A percentile compares a stretch with the other conserved stretches of the same genome.
Conservation (phyloP, 2,797 vertebrate genomes). For the Luscinia megarhynchos region DNA sequence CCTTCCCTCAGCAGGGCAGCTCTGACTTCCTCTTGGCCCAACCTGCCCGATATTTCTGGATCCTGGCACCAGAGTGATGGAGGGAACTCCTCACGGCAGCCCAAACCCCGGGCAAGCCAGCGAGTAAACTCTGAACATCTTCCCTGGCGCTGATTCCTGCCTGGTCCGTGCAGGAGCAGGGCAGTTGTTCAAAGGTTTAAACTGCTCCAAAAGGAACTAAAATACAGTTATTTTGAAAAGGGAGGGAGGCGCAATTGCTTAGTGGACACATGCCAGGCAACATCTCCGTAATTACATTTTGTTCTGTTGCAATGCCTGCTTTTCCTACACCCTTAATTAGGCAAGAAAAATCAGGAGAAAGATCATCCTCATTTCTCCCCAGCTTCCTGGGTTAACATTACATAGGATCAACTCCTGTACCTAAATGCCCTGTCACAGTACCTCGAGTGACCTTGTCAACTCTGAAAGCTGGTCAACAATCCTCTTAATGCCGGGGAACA, state of each 20-base stretch:
- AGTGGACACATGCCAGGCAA: constrained; percentile 52
- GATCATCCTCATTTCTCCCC: constrained; percentile 32
- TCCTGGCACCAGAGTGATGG: constrained; percentile 12
- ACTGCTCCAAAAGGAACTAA: constrained; percentile 21
- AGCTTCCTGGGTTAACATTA: constrained; percentile 29
- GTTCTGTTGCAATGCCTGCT: constrained; percentile 53
- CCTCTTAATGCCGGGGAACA: constrained; percentile 52
- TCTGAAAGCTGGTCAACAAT: constrained; percentile 68
- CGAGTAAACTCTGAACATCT: constrained; percentile 13
- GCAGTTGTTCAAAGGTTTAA: background rate
- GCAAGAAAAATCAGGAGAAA: constrained; percentile 44
- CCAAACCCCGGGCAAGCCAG: background rate
- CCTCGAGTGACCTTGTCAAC: constrained; percentile 74
- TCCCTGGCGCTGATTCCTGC: background rate
- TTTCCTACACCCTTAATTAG: constrained; percentile 62
- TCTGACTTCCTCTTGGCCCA: constrained; percentile 56
- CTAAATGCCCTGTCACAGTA: constrained; percentile 56
- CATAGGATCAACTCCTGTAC: constrained; percentile 48
- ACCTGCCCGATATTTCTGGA: constrained; percentile 49
- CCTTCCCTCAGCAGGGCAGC: constrained; percentile 55
- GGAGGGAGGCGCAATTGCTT: background rate
- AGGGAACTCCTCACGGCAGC: constrained; percentile 32
- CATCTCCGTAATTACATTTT: constrained; percentile 59
- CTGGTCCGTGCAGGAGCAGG: background rate
- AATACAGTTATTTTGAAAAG: constrained; percentile 4